Base-by-base conservation (phyloP, 2,113 vertebrate species). In the Gnathonemus echidnorhynchus region DNA sequence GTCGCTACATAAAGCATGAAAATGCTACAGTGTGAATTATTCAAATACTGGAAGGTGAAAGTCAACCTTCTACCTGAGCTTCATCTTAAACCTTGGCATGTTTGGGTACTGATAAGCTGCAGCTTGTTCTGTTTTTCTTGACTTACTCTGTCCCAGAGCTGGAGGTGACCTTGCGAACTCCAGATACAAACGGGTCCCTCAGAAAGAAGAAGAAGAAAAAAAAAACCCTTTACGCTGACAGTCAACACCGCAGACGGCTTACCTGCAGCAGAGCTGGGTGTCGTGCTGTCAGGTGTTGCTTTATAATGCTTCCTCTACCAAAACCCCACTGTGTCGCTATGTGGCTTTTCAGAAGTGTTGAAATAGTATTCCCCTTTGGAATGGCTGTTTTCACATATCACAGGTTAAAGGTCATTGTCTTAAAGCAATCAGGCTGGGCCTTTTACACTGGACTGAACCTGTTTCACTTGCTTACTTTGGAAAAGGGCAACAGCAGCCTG, bases 371-470 rank as follows among this genome's bases (percentile, higher is more conserved):
- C 88, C 31, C 53, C 87, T 77, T 70, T 49, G 53, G 91, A 88
- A 92, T 31, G 0, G 17, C 62, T 31, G 7, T n/a, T 74, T 91
- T 88, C 86, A 92, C 91, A 89, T 92, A 0, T 74, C 86, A n/a
- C 42, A 80, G 42, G 84, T 92, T 92, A 91, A 90, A 89, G 87
- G 94, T 90, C 90, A 90, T 90, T 85, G 91, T 88, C 11, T 92
- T 92, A 92, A 31, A 91, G 93, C 89, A 92, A 89, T 62, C 91
- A 96, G 95, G 92, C 88, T 90, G 92, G 90, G 91, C 90, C 70
- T 87, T 92, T 93, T 93, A 74, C 90, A 19, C 52, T 53, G 46
- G 50, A 88, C 89, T 19, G 46, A 92, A 92, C 91, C 92, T 94
- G 93, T 90, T 92, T 74, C 91, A 92, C 88, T 91, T 89, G 88